Percentiles rank a stretch among this genome's conserved stretches.
phyloP scores from a whole-genome alignment of 2,888 invertebrate genomes.

The Sialis fuliginosa region DNA sequence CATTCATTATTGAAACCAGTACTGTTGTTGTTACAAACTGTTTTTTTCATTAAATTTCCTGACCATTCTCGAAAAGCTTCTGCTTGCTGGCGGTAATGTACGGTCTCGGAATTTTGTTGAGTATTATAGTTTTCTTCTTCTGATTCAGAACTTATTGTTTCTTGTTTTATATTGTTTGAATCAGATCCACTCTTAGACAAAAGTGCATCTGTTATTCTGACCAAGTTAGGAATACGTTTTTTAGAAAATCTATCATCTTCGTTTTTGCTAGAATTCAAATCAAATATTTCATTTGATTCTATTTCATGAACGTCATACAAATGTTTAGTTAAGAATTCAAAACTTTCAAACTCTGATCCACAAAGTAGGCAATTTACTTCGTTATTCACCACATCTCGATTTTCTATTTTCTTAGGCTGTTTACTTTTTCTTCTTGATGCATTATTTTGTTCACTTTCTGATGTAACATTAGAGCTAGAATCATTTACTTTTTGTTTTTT shows the following conservation, averaged over 20 bases:
- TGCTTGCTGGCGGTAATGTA: neutral
- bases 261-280: constrained; percentile 7
- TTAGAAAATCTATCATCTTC: constrained; percentile 11
- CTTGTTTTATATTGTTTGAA: neutral
- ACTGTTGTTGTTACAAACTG: no score
- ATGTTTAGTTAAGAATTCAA: constrained; percentile 29
- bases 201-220: constrained; percentile 21
- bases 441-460: neutral
- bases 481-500: constrained; percentile 3
- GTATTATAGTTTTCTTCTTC: neutral
- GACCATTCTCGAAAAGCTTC: neutral
- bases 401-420: constrained; percentile 22
- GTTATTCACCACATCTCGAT: constrained; percentile 15
- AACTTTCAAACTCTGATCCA: constrained; percentile 26
- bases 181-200: constrained; percentile 6
- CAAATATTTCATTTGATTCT: constrained; percentile 10
- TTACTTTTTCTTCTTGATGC: constrained; percentile 21
- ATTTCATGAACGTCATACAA: constrained; percentile 30
- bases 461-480: neutral
- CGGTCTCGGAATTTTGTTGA: neutral
- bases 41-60: no score
- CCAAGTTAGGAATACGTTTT: constrained; percentile 21
- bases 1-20: no score
- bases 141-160: neutral
- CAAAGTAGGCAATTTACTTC: constrained; percentile 31